A percentile compares a stretch with the other conserved stretches of the same genome.
These are phyloP conservation scores for Eptatretus atami DNA, from an alignment of 2,797 vertebrate species.

Conservation along the genomic window DNA sequence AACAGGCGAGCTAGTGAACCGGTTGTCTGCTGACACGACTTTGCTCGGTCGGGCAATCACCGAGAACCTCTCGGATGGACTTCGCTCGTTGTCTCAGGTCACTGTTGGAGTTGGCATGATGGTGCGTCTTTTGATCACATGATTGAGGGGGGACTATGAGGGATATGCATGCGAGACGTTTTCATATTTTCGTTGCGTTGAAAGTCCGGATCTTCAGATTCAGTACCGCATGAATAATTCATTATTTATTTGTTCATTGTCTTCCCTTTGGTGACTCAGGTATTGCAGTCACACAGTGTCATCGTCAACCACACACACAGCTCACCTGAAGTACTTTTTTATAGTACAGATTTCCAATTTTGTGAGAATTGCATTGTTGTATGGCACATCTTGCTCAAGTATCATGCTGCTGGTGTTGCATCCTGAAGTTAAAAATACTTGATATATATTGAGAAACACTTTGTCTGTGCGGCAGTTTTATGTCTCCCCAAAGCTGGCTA, in stretches of 20 bases:
- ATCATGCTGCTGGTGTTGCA: neutral
- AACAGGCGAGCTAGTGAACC: slow-evolving; percentile 79
- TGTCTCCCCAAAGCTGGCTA: slow-evolving; percentile 47
- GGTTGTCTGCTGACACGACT: slow-evolving; percentile 52
- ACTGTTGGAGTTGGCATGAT: slow-evolving; percentile 68
- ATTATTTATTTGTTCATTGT: too few species aligned
- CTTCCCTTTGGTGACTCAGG: too few species aligned
- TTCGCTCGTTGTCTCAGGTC: slow-evolving; percentile 53
- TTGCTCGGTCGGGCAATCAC: slow-evolving; percentile 51
- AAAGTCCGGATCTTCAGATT: too few species aligned
- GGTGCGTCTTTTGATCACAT: slow-evolving; percentile 19
- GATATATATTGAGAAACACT: slow-evolving; percentile 1
- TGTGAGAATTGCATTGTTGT: neutral
- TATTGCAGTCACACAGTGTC: neutral
- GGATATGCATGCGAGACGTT: too few species aligned
- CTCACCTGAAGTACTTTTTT: neutral
- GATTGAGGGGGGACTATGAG: too few species aligned
- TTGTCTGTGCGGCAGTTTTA: slow-evolving; percentile 31
- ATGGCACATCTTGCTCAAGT: neutral
- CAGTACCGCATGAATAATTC: too few species aligned
- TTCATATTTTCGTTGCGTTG: too few species aligned
- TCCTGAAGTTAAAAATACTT: neutral
- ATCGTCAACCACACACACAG: neutral
- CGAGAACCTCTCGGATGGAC: slow-evolving; percentile 74
- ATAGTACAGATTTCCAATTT: neutral